Conservation (phyloP, 2,797 vertebrate genomes). For the Distichodus sexfasciatus region DNA sequence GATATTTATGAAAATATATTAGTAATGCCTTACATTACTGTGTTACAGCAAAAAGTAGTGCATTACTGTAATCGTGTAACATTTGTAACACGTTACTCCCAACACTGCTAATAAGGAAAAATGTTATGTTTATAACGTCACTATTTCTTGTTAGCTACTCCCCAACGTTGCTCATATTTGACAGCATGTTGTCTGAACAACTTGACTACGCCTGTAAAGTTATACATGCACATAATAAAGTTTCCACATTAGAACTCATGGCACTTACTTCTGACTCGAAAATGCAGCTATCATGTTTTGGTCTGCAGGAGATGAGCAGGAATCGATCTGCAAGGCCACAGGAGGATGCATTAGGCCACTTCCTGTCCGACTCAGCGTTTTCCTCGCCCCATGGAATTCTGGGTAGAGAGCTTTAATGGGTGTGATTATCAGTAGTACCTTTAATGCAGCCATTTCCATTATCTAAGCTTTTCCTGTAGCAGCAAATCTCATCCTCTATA, state of each 20-base stretch:
- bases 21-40: too few relatives aligned
- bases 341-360: slow-evolving; percentile 25
- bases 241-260: background rate
- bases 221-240: background rate
- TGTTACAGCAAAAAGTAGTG: too few relatives aligned
- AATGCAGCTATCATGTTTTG: slow-evolving; percentile 1
- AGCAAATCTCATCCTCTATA: background rate
- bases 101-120: too few relatives aligned
- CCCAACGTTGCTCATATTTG: too few relatives aligned
- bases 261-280: background rate
- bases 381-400: slow-evolving; percentile 9
- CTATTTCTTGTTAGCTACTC: too few relatives aligned
- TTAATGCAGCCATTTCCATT: slow-evolving; percentile 36
- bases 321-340: slow-evolving; percentile 6
- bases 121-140: too few relatives aligned
- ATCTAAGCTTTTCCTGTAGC: slow-evolving; percentile 6
- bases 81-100: too few relatives aligned
- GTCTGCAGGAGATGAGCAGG: background rate
- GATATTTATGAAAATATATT: too few relatives aligned
- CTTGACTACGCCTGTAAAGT: background rate
- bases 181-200: background rate
- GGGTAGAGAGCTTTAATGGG: slow-evolving; percentile 25
- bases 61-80: too few relatives aligned
- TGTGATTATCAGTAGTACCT: slow-evolving; percentile 18
- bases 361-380: slow-evolving; percentile 28